Percentiles rank a stretch among this genome's conserved stretches.
phyloP scores from a whole-genome alignment of 2,797 vertebrate species.

The Dryobates pubescens region DNA sequence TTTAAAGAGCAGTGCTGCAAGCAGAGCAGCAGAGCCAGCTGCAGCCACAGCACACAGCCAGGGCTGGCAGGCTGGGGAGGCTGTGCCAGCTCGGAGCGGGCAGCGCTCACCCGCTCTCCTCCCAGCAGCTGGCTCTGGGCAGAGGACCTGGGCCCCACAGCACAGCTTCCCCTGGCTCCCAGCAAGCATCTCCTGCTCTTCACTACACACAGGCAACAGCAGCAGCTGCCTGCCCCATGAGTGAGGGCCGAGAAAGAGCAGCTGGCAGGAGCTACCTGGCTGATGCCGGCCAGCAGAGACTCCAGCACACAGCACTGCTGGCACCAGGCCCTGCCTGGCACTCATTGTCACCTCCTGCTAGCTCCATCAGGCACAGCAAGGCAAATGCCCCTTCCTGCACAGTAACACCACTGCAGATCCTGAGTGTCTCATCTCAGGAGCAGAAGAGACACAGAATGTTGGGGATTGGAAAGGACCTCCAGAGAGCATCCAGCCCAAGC shows the following conservation, averaged over 20 bases:
- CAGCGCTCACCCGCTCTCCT: fast-evolving
- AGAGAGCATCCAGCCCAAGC: too few relatives aligned
- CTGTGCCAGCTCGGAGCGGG: not conserved
- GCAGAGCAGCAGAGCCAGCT: not conserved
- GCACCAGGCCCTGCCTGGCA: not conserved
- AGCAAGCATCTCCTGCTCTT: not conserved
- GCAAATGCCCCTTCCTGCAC: not conserved
- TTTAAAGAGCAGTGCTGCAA: not conserved
- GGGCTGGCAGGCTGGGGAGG: not conserved
- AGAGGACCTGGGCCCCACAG: not conserved
- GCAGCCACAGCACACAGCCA: not conserved
- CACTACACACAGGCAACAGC: not conserved
- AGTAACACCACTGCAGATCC: fast-evolving
- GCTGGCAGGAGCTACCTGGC: not conserved
- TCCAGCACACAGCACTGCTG: not conserved
- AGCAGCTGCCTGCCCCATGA: not conserved
- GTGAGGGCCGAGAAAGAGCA: not conserved
- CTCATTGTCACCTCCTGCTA: not conserved
- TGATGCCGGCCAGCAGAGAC: not conserved
- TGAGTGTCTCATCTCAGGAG: not conserved
- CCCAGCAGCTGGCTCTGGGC: too few relatives aligned
- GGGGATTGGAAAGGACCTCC: too few relatives aligned
- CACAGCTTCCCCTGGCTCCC: fast-evolving
- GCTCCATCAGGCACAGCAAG: not conserved
- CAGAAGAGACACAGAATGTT: not conserved